These are phyloP conservation scores for Nannoperca australis DNA, from an alignment of 2,797 vertebrate genomes.

Conservation along the genomic window DNA sequence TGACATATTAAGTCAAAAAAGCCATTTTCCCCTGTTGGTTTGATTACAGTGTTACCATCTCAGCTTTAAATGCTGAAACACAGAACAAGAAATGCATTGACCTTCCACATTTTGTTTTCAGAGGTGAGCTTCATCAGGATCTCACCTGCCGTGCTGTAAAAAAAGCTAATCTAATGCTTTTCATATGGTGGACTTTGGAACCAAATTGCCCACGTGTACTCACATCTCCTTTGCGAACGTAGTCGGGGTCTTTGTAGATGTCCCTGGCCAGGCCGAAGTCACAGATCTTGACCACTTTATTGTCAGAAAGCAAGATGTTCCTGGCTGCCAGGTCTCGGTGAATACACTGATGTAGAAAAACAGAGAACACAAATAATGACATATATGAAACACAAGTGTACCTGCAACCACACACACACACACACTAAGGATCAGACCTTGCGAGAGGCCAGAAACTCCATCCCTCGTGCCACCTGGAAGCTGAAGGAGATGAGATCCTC, in stretches of 20 bases:
- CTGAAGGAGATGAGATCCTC: slow-evolving; percentile 97
- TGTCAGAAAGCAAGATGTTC: slow-evolving; percentile 95
- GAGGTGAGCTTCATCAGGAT: background rate
- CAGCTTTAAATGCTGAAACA: too few relatives aligned
- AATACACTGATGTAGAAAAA: slow-evolving; percentile 87
- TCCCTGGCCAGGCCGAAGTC: slow-evolving; percentile 96
- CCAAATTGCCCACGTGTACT: slow-evolving; percentile 65
- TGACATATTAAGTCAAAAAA: background rate
- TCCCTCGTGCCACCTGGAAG: slow-evolving; percentile 96
- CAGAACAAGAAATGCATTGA: too few relatives aligned
- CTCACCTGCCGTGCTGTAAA: background rate
- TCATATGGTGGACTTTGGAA: background rate
- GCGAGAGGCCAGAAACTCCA: slow-evolving; percentile 93
- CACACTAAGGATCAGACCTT: slow-evolving; percentile 72
- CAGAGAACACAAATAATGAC: slow-evolving; percentile 41
- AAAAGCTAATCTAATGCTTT: background rate
- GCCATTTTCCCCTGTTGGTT: background rate
- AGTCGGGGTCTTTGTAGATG: slow-evolving; percentile 97
- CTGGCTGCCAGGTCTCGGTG: slow-evolving; percentile 95
- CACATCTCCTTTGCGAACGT: slow-evolving; percentile 97
- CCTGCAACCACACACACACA: background rate
- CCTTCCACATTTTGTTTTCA: background rate
- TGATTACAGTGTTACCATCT: background rate
- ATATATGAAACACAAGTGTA: slow-evolving; percentile 4
- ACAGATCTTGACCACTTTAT: slow-evolving; percentile 97